Base-by-base conservation (phyloP, 2,113 vertebrate species). In the Menidia beryllina region DNA sequence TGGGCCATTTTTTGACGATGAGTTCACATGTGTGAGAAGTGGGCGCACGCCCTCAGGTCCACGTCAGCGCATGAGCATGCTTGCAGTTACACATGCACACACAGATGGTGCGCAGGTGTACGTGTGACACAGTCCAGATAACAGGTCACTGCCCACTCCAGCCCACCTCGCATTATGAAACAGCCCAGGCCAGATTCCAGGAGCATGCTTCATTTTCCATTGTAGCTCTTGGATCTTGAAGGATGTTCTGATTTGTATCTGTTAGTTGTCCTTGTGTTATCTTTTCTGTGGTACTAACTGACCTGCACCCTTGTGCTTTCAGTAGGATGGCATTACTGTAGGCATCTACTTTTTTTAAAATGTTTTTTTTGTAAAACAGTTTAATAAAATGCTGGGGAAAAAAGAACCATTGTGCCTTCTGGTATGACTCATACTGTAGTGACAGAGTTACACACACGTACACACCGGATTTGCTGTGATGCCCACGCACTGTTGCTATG, bases 51-150 rank as follows among this genome's bases (percentile, higher is more conserved):
- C 21, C 5, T 17, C n/a, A 14, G 39, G 49, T 48, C 55, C 55
- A 75, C 27, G 19, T 75, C 72, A 75, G 55, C 60, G 30, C 69
- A 56, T 12, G 57, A 38, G 30, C 51, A 59, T 5, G 7, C 54
- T 30, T n/a, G 26, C 49, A 34, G 47, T 49, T 50, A 27, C 48
- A 66, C 64, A 43, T 21, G 49, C 30, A 23, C 51, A 39, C 59
- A 72, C 83, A 89, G 78, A 84, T 88, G 76, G 77, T 9, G 49
- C 73, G 61, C 84, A 88, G 75, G 82, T 91, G 82, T 68, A 60
- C 38, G 61, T 75, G 76, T 66, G 80, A 77, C 68, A 63, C 10
- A 61, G 75, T 63, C 49, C 81, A 79, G 73, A 66, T 72, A 78
- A 74, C 48, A 64, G 50, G 59, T 62, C 70, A n/a, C 30, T 15